phyloP scores from a whole-genome alignment of 2,888 invertebrate genomes.

The Margaritifera margaritifera region DNA sequence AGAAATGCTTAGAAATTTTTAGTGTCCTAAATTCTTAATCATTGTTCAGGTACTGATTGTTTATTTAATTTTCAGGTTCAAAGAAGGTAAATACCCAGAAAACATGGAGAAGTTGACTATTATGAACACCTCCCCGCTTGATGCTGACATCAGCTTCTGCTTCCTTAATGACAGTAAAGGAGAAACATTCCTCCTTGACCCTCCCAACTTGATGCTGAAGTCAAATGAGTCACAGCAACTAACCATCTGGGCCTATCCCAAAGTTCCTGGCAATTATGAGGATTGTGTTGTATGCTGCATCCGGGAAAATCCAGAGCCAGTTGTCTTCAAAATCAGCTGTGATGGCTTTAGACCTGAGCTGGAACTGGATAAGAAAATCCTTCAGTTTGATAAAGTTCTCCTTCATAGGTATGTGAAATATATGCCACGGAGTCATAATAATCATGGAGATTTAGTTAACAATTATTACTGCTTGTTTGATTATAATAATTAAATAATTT shows the following conservation, averaged over 20 bases:
- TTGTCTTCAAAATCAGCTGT: constrained; percentile 70
- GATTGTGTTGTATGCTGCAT: constrained; percentile 73
- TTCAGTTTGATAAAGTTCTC: constrained; percentile 73
- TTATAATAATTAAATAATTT: too few relatives aligned
- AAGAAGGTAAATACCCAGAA: constrained; percentile 70
- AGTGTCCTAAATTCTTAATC: too few relatives aligned
- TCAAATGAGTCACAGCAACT: constrained; percentile 69
- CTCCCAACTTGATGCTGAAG: constrained; percentile 70
- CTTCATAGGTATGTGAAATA: constrained; percentile 69
- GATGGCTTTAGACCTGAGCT: constrained; percentile 72
- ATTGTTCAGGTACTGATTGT: too few relatives aligned
- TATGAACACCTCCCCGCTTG: constrained; percentile 71
- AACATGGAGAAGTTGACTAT: constrained; percentile 71
- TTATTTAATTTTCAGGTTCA: constrained; percentile 49
- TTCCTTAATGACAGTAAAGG: constrained; percentile 71
- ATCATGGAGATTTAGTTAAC: too few relatives aligned
- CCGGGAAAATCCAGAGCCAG: constrained; percentile 73
- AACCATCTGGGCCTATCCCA: constrained; percentile 72
- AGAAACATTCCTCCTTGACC: constrained; percentile 72
- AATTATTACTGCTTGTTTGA: too few relatives aligned
- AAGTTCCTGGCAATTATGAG: constrained; percentile 65
- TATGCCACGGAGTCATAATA: not conserved
- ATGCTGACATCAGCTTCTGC: constrained; percentile 72
- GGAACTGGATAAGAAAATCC: constrained; percentile 70
- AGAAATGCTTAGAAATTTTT: too few relatives aligned